A percentile compares a stretch with the other conserved stretches of the same genome.
These are phyloP conservation scores for Elegia similella DNA, from an alignment of 2,888 invertebrate genomes.

Conservation along the genomic window DNA sequence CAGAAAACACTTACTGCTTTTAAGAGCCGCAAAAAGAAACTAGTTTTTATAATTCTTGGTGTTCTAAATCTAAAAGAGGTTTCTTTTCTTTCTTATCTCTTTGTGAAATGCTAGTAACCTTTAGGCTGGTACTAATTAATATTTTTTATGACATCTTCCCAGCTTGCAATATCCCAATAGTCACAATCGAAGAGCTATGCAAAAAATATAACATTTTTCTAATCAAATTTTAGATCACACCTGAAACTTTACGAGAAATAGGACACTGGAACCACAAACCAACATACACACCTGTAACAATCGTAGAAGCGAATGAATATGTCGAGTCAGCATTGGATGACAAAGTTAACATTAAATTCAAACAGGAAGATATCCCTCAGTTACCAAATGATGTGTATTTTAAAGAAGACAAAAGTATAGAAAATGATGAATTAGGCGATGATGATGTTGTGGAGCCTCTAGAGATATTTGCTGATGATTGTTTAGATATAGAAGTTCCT, in stretches of 20 bases:
- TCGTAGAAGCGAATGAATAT: neutral
- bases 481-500: neutral
- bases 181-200: no score
- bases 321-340: neutral
- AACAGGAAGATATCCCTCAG: neutral
- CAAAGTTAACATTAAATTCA: neutral
- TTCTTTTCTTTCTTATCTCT: no score
- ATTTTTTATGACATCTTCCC: no score
- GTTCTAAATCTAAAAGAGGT: no score
- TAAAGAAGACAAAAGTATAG: conserved; percentile 3
- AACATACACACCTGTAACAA: neutral
- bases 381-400: neutral
- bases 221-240: conserved; percentile 1
- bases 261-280: conserved; percentile 4
- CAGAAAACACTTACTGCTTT: no score
- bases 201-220: neutral
- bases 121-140: no score
- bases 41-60: no score
- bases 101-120: no score
- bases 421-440: neutral
- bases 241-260: conserved; percentile 2
- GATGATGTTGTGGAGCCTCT: neutral
- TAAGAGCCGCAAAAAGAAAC: no score
- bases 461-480: conserved; percentile 6
- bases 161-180: no score